Evolutionary conservation across 2,888 invertebrate species (phyloP).

Genomic region (Macropis europaea): DNA sequence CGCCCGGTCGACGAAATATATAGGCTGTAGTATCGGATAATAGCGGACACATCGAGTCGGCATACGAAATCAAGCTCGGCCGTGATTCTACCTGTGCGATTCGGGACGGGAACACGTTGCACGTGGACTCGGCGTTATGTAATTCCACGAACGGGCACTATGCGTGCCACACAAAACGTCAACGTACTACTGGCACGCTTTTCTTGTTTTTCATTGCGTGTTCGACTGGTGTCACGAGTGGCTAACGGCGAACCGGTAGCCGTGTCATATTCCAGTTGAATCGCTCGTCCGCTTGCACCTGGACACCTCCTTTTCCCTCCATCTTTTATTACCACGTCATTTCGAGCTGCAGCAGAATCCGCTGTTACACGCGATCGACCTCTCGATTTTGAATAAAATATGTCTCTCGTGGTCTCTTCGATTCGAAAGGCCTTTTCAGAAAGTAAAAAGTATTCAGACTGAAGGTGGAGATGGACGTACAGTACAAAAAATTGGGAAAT

Average conservation of each 20-base stretch:
- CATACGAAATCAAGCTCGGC: slow-evolving; percentile 28
- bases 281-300: slow-evolving; percentile 9
- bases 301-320: not conserved
- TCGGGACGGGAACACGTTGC: slow-evolving; percentile 37
- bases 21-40: slow-evolving; percentile 4
- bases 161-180: slow-evolving; percentile 29
- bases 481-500: too few species aligned
- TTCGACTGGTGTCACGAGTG: slow-evolving; percentile 16
- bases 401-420: too few species aligned
- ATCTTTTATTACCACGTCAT: not conserved
- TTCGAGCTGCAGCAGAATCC: not conserved
- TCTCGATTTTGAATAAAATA: too few species aligned
- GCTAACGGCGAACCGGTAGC: slow-evolving; percentile 33
- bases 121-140: slow-evolving; percentile 40
- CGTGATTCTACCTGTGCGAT: slow-evolving; percentile 33
- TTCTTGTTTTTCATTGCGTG: slow-evolving; percentile 43
- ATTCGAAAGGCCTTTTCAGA: too few species aligned
- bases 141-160: slow-evolving; percentile 49
- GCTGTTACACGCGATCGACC: too few species aligned
- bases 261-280: slow-evolving; percentile 7
- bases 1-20: slow-evolving; percentile 9
- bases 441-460: too few species aligned
- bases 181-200: slow-evolving; percentile 47
- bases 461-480: too few species aligned
- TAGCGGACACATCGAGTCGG: slow-evolving; percentile 25